phyloP scores from a whole-genome alignment of 2,113 vertebrate species.

The Trichechus manatus region DNA sequence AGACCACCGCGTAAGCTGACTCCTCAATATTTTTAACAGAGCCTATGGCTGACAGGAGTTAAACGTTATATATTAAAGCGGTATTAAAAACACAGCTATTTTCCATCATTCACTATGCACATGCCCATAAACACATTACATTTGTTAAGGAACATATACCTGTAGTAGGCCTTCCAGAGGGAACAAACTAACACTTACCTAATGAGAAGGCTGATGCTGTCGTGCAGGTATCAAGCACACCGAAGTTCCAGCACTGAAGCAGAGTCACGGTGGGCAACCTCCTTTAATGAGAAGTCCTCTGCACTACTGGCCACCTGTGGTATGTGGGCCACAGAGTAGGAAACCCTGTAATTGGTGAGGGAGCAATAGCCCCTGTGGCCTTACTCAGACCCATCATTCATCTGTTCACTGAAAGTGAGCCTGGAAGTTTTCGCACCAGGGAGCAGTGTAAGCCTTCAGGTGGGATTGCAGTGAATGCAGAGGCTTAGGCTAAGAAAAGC shows the following conservation, averaged over 20 bases:
- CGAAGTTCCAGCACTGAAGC: not conserved
- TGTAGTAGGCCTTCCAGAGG: not conserved
- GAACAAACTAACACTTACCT: slow-evolving; percentile 51
- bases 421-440: not conserved
- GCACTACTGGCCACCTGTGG: not conserved
- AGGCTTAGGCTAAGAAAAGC: not conserved
- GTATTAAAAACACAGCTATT: slow-evolving; percentile 54
- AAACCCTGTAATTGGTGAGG: not conserved
- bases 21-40: slow-evolving; percentile 45
- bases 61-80: slow-evolving; percentile 20
- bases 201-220: not conserved
- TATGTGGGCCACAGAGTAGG: not conserved
- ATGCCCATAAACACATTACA: slow-evolving; percentile 47
- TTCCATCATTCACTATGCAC: slow-evolving; percentile 54
- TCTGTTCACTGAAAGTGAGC: not conserved
- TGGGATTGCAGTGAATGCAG: not conserved
- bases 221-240: not conserved
- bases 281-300: not conserved
- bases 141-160: slow-evolving; percentile 57
- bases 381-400: not conserved
- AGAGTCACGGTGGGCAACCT: not conserved
- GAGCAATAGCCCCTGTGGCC: not conserved
- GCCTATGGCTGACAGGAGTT: not conserved
- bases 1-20: not conserved
- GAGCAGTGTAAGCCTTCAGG: not conserved